Evolutionary conservation across 2,888 invertebrate species (phyloP), one percentile per base, ranked within the genome.

Genomic region (Napeogenes sylphis): DNA sequence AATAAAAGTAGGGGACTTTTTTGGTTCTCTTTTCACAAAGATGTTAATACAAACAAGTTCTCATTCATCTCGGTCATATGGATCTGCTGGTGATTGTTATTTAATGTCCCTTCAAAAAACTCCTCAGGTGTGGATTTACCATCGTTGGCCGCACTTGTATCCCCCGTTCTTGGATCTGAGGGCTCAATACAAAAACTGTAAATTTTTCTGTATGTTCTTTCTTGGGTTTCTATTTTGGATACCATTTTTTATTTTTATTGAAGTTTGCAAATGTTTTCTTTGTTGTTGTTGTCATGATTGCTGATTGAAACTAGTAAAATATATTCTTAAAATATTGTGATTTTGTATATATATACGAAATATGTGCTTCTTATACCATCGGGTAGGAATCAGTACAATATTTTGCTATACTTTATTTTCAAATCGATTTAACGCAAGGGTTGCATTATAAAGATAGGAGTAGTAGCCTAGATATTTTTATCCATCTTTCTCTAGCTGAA

Each of bases 221-320:
- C 68, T 73, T 38, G 74, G 75, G 13, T 66, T 77, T 51, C 30
- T 83, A 53, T 68, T 79, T 66, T 83, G 81, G 80, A 68, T 73
- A 45, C 84, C 21, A 21, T 21, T 21, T 64, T 63, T 83, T 32
- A 61, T 82, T 47, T 80, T 77, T 63, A 56, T 83, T 38, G 72
- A 72, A 64, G 54, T 82, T 55, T 74, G 74, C 64, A 76, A 76
- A 67, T 83, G 81, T 64, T 75, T 73, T 61, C 78, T 70, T 66
- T 80, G 77, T 71, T 59, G 64, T 13, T 80, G 76, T 70, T 79
- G 75, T 70, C 69, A 69, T 33, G 73, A 82, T 72, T 73, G 68
- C 62, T 73, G 63, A 63, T 56, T 32, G 35, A 46, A 57, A 55
- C 32, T 21, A 10, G 10, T 42, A 0, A 42, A 42, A 42, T 42